Conservation (phyloP, 2,113 vertebrate species). For the Anguilla japonica region DNA sequence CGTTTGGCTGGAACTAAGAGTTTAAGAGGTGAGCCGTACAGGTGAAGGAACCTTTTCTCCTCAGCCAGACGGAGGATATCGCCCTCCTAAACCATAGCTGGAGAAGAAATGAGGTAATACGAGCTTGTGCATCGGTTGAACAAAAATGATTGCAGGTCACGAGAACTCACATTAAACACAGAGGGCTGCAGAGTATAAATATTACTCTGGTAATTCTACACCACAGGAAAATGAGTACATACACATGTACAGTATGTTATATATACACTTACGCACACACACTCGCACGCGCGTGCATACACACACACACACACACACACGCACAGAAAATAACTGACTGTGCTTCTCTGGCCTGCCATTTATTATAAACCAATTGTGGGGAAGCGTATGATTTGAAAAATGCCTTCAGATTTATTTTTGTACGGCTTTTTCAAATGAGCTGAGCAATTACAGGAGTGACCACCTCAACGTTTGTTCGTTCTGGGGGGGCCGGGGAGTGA, state of each 20-base stretch:
- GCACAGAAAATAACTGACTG: constrained; percentile 66
- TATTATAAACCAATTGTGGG: constrained; percentile 70
- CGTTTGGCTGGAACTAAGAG: constrained; percentile 47
- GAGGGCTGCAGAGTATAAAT: constrained; percentile 26
- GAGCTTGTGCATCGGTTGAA: constrained; percentile 30
- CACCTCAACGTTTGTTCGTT: constrained; percentile 4
- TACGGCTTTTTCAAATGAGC: constrained; percentile 52
- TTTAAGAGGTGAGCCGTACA: constrained; percentile 46
- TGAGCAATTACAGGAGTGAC: constrained; percentile 55
- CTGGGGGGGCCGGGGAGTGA: background rate
- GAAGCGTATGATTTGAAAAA: constrained; percentile 51
- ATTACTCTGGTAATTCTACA: constrained; percentile 29
- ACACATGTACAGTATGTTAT: constrained; percentile 9
- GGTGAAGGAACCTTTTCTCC: constrained; percentile 6
- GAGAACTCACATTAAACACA: constrained; percentile 26
- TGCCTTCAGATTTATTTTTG: constrained; percentile 62
- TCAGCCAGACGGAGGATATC: constrained; percentile 52
- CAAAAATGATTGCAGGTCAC: constrained; percentile 33
- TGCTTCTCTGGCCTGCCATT: constrained; percentile 57
- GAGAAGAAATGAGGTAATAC: constrained; percentile 30
- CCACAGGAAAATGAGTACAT: constrained; percentile 34
- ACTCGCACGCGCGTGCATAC: background rate
- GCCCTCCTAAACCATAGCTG: constrained; percentile 44
- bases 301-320: constrained; percentile 57
- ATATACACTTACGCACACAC: too few relatives aligned